Evolutionary conservation across 2,888 invertebrate genomes (phyloP), one percentile per base, ranked within the genome.

Genomic region (Drosophila monieri): DNA sequence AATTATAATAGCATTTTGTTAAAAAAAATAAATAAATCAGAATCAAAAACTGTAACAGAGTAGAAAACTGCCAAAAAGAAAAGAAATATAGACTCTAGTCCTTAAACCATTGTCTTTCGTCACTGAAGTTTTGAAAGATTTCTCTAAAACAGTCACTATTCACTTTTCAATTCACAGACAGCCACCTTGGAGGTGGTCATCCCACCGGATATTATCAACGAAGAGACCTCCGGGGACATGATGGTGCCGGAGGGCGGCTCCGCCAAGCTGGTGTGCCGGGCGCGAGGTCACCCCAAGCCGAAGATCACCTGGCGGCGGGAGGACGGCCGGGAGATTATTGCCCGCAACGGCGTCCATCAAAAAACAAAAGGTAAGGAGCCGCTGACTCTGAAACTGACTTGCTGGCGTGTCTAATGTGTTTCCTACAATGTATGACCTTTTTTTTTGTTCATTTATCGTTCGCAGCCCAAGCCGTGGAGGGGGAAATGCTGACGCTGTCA

Each of bases 231-330:
- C 53, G 97, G 97, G 12, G 98, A 98, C 90, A 95, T 97, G 94
- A 97, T 97, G 96, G 97, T 97, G 57, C 97, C 97, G n/a, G 97
- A 97, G 92, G 97, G 97, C 54, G 97, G 97, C 39, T 95, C 96
- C 6, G 97, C 96, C 0, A 97, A 97, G 91, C 92, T 97, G 78
- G 94, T 96, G 67, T 97, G 97, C 92, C 96, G 96, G 90, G 97
- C 97, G 1, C 93, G 95, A 65, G 97, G 97, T 4, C 95, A 94
- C 89, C 97, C 97, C 9, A 95, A 95, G 76, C 97, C 97, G 0
- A 95, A 95, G 87, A 96, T 97, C 80, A 93, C 95, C 23, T 97
- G 97, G 97, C 94, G 95, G 74, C 93, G 97, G 67, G 97, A 97
- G 92, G 97, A 97, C 89, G 96, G 96, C 3, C 94, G 95, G 3